Conservation (phyloP, 2,113 vertebrate genomes). For the Zapus hudsonius region DNA sequence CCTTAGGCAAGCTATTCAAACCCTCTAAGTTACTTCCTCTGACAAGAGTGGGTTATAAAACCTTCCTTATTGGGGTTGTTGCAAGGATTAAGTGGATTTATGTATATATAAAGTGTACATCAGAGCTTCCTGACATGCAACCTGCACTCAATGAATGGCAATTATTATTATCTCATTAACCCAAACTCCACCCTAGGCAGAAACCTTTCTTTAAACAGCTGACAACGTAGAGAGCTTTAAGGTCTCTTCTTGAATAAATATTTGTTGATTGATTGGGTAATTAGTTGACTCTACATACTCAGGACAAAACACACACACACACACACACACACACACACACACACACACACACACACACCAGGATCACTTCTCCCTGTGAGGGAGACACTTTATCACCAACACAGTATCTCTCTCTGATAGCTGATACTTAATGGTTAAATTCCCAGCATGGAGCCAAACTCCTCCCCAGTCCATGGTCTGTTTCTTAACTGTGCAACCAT, state of each 20-base stretch:
- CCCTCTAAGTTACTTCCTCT: neutral
- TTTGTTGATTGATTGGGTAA: conserved; percentile 66
- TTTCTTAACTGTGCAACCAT: neutral
- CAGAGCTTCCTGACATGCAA: conserved; percentile 29
- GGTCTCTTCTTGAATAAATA: conserved; percentile 68
- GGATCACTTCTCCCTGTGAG: neutral
- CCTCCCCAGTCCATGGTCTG: neutral
- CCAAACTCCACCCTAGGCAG: conserved; percentile 64
- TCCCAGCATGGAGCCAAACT: neutral
- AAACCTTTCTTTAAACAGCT: conserved; percentile 69
- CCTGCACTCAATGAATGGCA: conserved; percentile 60
- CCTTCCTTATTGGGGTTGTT: conserved; percentile 10
- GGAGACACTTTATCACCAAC: neutral
- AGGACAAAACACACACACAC: neutral
- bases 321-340: neutral
- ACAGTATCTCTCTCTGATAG: neutral
- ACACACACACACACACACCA: neutral
- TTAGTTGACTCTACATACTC: conserved; percentile 36
- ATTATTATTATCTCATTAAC: conserved; percentile 72
- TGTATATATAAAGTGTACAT: conserved; percentile 25
- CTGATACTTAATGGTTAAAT: neutral
- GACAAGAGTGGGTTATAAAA: conserved; percentile 22
- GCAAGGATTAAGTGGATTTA: conserved; percentile 43
- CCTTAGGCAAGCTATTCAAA: conserved; percentile 30
- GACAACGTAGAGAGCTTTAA: conserved; percentile 38